These are phyloP conservation scores for Pagrus major DNA, from an alignment of 2,113 vertebrate genomes.

Conservation along the genomic window DNA sequence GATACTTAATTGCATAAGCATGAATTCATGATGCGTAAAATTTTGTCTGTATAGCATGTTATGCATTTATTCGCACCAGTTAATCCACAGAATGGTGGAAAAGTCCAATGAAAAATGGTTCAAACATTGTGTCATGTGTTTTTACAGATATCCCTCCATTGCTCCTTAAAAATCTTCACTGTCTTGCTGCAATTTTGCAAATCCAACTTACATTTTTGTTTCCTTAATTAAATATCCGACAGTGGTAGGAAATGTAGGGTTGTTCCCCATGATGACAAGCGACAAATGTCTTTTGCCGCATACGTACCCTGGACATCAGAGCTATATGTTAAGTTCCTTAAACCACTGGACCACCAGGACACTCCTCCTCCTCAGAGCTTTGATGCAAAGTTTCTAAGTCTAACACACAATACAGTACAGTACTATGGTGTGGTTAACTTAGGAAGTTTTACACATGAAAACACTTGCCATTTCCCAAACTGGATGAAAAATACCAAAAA, in stretches of 20 bases:
- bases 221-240: background rate
- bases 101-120: constrained; percentile 18
- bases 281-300: constrained; percentile 48
- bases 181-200: background rate
- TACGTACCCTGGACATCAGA: constrained; percentile 31
- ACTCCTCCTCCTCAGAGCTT: constrained; percentile 31
- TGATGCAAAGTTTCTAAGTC: constrained; percentile 37
- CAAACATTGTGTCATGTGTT: background rate
- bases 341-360: constrained; percentile 66
- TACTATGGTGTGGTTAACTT: constrained; percentile 60
- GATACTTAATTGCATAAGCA: constrained; percentile 55
- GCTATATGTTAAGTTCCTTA: constrained; percentile 38
- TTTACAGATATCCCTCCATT: background rate
- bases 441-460: constrained; percentile 76
- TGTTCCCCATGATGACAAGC: constrained; percentile 17
- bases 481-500: constrained; percentile 70
- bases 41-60: constrained; percentile 45
- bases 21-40: constrained; percentile 66
- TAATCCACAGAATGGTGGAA: constrained; percentile 34
- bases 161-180: background rate
- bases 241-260: constrained; percentile 3
- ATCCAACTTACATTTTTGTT: background rate
- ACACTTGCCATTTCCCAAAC: constrained; percentile 71
- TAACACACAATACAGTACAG: constrained; percentile 57
- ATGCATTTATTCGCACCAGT: constrained; percentile 41